These are phyloP conservation scores for Laspeyria flexula DNA, from an alignment of 2,888 invertebrate genomes.

Conservation along the genomic window DNA sequence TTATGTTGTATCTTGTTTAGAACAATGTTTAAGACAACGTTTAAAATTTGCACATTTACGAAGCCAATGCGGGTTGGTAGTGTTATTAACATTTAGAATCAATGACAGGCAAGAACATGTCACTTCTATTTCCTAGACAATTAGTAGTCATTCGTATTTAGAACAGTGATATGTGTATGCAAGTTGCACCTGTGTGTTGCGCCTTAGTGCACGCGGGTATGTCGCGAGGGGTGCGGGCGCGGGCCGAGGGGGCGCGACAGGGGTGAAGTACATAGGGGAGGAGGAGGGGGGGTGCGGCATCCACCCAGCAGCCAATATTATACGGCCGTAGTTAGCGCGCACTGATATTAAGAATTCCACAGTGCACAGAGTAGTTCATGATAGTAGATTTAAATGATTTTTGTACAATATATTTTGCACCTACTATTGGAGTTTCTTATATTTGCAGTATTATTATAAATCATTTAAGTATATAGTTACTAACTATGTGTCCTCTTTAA, in stretches of 20 bases:
- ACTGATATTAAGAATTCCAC: constrained; percentile 85
- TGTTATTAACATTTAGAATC: too few species aligned
- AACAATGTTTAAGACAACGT: too few species aligned
- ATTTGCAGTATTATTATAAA: too few species aligned
- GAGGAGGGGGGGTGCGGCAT: constrained; percentile 27
- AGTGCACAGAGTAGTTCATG: constrained; percentile 55
- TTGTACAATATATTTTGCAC: background rate
- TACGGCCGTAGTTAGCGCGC: constrained; percentile 84
- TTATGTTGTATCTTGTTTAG: too few species aligned
- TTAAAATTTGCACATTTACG: too few species aligned
- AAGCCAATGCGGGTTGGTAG: too few species aligned
- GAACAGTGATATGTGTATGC: constrained; percentile 1
- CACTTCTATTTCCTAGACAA: background rate
- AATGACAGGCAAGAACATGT: too few species aligned
- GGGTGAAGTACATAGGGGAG: constrained; percentile 14
- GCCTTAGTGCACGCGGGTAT: constrained; percentile 43
- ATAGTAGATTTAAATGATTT: constrained; percentile 13
- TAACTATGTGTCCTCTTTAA: too few species aligned
- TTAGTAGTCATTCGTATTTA: background rate
- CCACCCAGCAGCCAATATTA: constrained; percentile 74
- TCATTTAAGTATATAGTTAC: too few species aligned
- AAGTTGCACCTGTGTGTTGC: constrained; percentile 40
- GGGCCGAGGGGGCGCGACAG: constrained; percentile 20
- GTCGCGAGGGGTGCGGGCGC: constrained; percentile 15
- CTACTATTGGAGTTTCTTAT: too few species aligned